Percentiles rank a stretch among this genome's conserved stretches.
Conservation (phyloP, 2,113 vertebrate genomes). For the Cichladusa arquata region DNA sequence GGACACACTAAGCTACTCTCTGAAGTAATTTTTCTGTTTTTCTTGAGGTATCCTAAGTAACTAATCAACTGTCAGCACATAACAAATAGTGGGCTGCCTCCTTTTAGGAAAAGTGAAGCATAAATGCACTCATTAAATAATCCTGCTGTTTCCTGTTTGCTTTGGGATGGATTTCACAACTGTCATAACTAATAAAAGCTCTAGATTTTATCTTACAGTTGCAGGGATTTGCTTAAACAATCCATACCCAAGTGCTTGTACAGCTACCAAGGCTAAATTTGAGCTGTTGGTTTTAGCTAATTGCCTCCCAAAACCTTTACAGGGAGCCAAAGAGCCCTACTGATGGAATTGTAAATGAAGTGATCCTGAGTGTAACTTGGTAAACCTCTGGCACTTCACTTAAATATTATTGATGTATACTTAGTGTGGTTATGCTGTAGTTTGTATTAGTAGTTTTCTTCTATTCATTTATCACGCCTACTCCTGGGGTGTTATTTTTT, state of each 20-base stretch:
- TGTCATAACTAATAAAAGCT: constrained; percentile 31
- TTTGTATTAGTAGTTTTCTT: neutral
- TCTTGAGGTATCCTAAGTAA: neutral
- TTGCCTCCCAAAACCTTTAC: neutral
- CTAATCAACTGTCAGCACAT: neutral
- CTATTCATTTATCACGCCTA: neutral
- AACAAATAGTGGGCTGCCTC: neutral
- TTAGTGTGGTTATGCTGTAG: neutral
- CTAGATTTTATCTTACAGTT: constrained; percentile 24
- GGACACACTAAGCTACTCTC: neutral
- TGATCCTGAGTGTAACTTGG: neutral
- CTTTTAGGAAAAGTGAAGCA: constrained; percentile 27
- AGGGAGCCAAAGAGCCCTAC: neutral
- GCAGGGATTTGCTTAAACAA: constrained; percentile 19
- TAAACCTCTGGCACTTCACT: neutral
- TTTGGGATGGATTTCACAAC: constrained; percentile 35
- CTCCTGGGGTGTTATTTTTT: neutral
- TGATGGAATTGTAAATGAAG: neutral
- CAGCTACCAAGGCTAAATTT: neutral
- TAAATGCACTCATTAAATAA: constrained; percentile 21
- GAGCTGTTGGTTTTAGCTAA: constrained; percentile 15
- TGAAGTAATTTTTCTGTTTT: neutral
- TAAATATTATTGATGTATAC: neutral
- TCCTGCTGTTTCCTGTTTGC: constrained; percentile 39
- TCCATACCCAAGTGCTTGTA: neutral